Percentiles rank a stretch among this genome's conserved stretches.
Evolutionary conservation across 1,140 invertebrate genomes (phyloP).

Genomic region (Mylabris phalerata): DNA sequence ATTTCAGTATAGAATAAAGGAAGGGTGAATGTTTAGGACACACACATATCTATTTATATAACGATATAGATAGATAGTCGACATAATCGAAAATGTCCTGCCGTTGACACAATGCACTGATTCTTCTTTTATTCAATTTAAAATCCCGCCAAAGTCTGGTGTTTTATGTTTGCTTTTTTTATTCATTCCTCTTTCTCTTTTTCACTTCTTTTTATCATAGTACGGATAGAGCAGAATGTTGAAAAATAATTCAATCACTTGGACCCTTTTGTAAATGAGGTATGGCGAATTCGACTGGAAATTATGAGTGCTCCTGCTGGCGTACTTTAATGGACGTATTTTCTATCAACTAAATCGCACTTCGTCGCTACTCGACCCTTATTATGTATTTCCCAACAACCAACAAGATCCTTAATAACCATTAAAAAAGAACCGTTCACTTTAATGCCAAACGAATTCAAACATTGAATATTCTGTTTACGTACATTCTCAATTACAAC

Average conservation of each 20-base stretch:
- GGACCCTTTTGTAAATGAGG: constrained; percentile 8
- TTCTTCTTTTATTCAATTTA: constrained; percentile 14
- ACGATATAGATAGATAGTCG: background rate
- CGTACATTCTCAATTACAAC: too few species aligned
- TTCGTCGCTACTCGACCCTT: too few species aligned
- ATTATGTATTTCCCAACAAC: too few species aligned
- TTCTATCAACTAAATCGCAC: too few species aligned
- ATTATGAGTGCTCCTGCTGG: background rate
- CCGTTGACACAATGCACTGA: constrained; percentile 10
- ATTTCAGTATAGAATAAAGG: background rate
- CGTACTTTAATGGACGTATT: too few species aligned
- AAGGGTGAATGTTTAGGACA: background rate
- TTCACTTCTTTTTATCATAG: constrained; percentile 2
- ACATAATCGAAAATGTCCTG: constrained; percentile 11
- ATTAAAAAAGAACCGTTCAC: too few species aligned
- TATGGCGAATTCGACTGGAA: constrained; percentile 9
- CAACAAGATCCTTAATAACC: too few species aligned
- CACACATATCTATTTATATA: background rate
- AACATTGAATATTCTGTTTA: too few species aligned
- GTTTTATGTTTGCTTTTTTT: background rate
- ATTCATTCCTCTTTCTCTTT: too few species aligned
- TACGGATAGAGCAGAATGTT: constrained; percentile 2
- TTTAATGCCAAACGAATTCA: too few species aligned
- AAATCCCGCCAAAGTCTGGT: constrained; percentile 9
- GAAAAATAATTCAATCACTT: constrained; percentile 16